Evolutionary conservation across 2,113 vertebrate species (phyloP).

Genomic region (Xenopus tropicalis): UCB_Xtro_10.0 CM004446.2:129814001-129814500

Average conservation of each 20-base stretch:
- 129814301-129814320: slow-evolving; percentile 40
- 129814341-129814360: slow-evolving; percentile 40
- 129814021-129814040: too few species aligned
- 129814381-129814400: slow-evolving; percentile 99
- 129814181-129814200: slow-evolving; percentile 95
- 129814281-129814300: slow-evolving; percentile 24
- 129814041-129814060: too few species aligned
- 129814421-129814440: slow-evolving; percentile 96
- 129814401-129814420: slow-evolving; percentile 98
- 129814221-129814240: slow-evolving; percentile 44
- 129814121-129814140: slow-evolving; percentile 78
- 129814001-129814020: too few species aligned
- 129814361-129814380: slow-evolving; percentile 86
- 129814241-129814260: slow-evolving; percentile 74
- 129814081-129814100: not conserved
- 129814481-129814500: slow-evolving; percentile 67
- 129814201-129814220: slow-evolving; percentile 91
- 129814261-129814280: slow-evolving; percentile 24
- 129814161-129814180: slow-evolving; percentile 95
- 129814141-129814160: slow-evolving; percentile 85
- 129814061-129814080: too few species aligned
- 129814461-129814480: slow-evolving; percentile 79
- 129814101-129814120: slow-evolving; percentile 72
- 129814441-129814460: slow-evolving; percentile 93
- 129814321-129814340: slow-evolving; percentile 57